Conservation (phyloP, 2,113 vertebrate genomes). For the Sebastes schlegelii region DNA sequence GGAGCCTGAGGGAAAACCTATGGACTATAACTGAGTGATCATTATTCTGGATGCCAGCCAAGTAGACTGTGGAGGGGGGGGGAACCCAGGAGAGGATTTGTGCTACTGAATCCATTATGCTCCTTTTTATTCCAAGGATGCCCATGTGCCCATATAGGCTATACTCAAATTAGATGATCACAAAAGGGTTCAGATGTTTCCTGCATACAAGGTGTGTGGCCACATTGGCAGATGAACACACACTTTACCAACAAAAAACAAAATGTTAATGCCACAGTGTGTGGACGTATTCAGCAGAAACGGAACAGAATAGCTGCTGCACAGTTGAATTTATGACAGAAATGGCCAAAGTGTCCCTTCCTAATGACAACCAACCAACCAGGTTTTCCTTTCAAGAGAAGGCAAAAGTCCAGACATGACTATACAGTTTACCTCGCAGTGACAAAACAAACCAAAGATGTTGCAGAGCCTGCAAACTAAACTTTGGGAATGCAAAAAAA, state of each 20-base stretch:
- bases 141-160: not conserved
- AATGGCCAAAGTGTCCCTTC: not conserved
- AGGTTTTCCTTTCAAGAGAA: conserved; percentile 61
- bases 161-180: conserved; percentile 14
- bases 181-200: not conserved
- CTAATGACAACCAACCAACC: not conserved
- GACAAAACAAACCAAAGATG: not conserved
- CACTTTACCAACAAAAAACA: not conserved
- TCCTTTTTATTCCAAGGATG: not conserved
- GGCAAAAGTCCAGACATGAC: conserved; percentile 77
- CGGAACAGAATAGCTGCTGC: not conserved
- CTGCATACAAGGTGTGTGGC: too few species aligned
- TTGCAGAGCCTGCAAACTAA: conserved; percentile 38
- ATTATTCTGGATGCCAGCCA: conserved; percentile 61
- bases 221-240: not conserved
- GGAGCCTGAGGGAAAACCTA: conserved; percentile 56
- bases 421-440: not conserved
- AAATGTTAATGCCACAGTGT: not conserved
- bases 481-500: not conserved
- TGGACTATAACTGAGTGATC: conserved; percentile 59
- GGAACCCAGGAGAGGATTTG: conserved; percentile 18
- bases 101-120: conserved; percentile 13
- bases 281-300: not conserved
- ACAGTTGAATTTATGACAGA: not conserved
- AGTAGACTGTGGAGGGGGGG: not conserved